Base-by-base conservation (phyloP, 2,888 invertebrate genomes). In the Heliconius sara region DNA sequence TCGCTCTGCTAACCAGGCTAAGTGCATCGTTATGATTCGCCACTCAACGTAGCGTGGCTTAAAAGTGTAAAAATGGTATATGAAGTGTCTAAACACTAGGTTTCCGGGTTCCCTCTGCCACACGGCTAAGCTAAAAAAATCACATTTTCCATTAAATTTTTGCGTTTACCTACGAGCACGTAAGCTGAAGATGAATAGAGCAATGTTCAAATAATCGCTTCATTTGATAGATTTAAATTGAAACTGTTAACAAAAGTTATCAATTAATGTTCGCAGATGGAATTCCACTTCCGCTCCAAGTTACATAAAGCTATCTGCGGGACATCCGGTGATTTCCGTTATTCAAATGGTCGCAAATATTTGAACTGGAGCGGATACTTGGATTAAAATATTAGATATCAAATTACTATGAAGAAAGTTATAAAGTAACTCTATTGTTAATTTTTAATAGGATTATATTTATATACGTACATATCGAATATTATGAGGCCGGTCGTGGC, bases 141-240 rank as follows among this genome's bases (percentile, higher is more conserved):
- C 10, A 60, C 60, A 7, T n/a, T 60, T 60, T n/a, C 9, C 16
- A 43, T 70, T 43, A 16, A 0, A 25, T 70, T 47, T 47, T n/a
- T 16, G 25, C 47, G 7, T 43, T 43, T 22, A 70, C 43, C 13
- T 70, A 39, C 9, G 34, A 34, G 34, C 7, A 52, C 19, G 16
- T 22, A 52, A 25, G 6, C 7, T 43, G 3, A 25, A 70, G 13
- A 70, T 60, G 57, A 60, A 60, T 70, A 43, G 70, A 43, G 39
- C 16, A 12, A 70, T 25, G 43, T 43, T 25, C 43, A 70, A 70
- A 70, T 70, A 70, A 25, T 39, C 68, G 68, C 70, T 70, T 47
- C 70, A 47, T 70, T 43, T 43, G 43, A 70, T 70, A 70, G 70
- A 70, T 70, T 70, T 70, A 70, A 70, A 70, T 70, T 70, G 25